Evolutionary conservation across 2,888 invertebrate genomes (phyloP).

Genomic region (Pediacus dermestoides): DNA sequence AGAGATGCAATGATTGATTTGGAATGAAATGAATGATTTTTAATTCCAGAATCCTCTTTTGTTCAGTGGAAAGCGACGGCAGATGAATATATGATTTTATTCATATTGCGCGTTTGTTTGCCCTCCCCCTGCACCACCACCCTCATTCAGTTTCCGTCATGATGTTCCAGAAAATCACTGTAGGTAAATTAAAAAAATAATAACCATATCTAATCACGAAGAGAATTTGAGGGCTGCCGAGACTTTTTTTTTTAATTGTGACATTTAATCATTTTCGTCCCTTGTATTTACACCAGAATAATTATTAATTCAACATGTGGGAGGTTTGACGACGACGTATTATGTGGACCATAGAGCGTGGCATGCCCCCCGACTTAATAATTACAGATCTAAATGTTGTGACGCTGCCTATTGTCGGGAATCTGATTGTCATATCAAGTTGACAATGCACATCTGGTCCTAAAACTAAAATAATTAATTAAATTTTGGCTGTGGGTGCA

Average conservation of each 20-base stretch:
- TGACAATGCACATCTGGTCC: no score
- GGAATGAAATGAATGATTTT: constrained; percentile 50
- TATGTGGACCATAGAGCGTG: constrained; percentile 1
- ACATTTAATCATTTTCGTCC: constrained; percentile 5
- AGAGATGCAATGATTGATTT: constrained; percentile 48
- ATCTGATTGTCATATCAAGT: constrained; percentile 48
- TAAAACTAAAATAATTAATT: no score
- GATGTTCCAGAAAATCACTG: constrained; percentile 40
- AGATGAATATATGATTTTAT: constrained; percentile 49
- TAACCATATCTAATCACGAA: not conserved
- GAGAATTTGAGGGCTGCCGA: not conserved
- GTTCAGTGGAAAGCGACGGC: constrained; percentile 40
- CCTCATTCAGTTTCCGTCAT: constrained; percentile 31
- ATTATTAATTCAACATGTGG: not conserved
- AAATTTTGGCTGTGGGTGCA: no score
- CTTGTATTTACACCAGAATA: not conserved
- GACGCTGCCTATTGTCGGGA: constrained; percentile 45
- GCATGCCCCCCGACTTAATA: constrained; percentile 45
- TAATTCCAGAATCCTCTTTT: constrained; percentile 46
- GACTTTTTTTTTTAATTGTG: not conserved
- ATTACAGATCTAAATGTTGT: constrained; percentile 49
- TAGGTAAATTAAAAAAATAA: constrained; percentile 44
- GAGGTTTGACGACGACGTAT: no score
- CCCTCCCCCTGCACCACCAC: constrained; percentile 26
- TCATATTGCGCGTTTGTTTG: constrained; percentile 45